Conservation (phyloP, 2,888 invertebrate genomes). For the Eupithecia dodoneata region DNA sequence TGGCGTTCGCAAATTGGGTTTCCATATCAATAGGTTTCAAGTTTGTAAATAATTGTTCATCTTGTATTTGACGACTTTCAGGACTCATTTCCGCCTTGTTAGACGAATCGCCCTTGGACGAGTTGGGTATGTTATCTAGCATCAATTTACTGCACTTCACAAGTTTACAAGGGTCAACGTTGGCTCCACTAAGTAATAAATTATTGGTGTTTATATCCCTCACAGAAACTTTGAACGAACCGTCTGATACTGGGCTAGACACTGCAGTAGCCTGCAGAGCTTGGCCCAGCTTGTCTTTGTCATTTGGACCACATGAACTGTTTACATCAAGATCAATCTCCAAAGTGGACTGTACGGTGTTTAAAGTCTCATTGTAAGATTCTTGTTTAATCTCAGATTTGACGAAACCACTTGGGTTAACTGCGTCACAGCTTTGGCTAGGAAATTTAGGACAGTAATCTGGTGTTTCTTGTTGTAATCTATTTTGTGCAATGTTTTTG, state of each 20-base stretch:
- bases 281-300: neutral
- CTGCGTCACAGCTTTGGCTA: neutral
- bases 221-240: neutral
- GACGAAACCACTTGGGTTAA: neutral
- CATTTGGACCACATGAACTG: neutral
- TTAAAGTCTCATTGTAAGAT: neutral
- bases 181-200: neutral
- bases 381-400: constrained; percentile 4
- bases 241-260: neutral
- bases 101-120: neutral
- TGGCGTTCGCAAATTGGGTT: neutral
- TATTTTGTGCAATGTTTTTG: neutral
- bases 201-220: constrained; percentile 6
- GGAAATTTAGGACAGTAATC: neutral
- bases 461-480: neutral
- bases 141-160: neutral
- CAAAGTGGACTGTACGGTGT: neutral
- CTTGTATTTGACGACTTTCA: constrained; percentile 5
- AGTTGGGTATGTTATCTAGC: neutral
- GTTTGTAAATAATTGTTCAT: neutral
- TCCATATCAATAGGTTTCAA: neutral
- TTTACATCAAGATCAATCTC: neutral
- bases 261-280: neutral
- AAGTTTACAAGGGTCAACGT: neutral
- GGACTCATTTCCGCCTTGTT: neutral